A percentile compares a stretch with the other conserved stretches of the same genome.
Evolutionary conservation across 2,797 vertebrate genomes (phyloP).

Genomic region (Sebastes hopkinsi): DNA sequence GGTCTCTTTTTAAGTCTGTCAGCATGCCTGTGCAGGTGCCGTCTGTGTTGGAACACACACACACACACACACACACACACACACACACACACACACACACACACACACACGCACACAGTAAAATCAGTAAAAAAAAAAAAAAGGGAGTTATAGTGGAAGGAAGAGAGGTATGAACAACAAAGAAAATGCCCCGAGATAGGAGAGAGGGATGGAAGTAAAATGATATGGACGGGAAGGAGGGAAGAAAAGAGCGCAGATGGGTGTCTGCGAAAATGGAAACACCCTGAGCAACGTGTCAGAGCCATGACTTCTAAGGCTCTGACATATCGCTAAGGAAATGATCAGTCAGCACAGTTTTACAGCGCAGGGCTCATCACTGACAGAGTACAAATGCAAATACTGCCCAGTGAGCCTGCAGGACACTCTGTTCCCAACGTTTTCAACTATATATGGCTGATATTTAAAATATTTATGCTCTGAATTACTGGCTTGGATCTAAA

Average conservation of each 20-base stretch:
- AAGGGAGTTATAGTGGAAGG: slow-evolving; percentile 6
- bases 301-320: slow-evolving; percentile 58
- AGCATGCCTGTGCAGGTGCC: slow-evolving; percentile 61
- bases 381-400: slow-evolving; percentile 58
- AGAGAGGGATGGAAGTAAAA: slow-evolving; percentile 34
- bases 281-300: slow-evolving; percentile 65
- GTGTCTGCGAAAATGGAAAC: slow-evolving; percentile 65
- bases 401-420: slow-evolving; percentile 39
- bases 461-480: slow-evolving; percentile 5
- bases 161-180: slow-evolving; percentile 55
- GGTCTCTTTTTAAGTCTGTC: slow-evolving; percentile 55
- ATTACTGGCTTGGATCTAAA: slow-evolving; percentile 2
- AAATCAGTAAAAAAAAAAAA: slow-evolving; percentile 15
- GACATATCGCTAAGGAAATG: slow-evolving; percentile 63
- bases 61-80: not conserved
- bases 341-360: slow-evolving; percentile 72
- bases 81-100: not conserved
- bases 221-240: slow-evolving; percentile 22
- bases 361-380: slow-evolving; percentile 46
- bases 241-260: slow-evolving; percentile 49
- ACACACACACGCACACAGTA: slow-evolving; percentile 7
- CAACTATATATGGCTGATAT: slow-evolving; percentile 7
- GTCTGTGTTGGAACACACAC: slow-evolving; percentile 38
- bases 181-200: slow-evolving; percentile 63
- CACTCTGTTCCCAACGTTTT: slow-evolving; percentile 23